These are phyloP conservation scores for Muntiacus muntjak DNA, from an alignment of 2,113 vertebrate species.

Conservation along the genomic window DNA sequence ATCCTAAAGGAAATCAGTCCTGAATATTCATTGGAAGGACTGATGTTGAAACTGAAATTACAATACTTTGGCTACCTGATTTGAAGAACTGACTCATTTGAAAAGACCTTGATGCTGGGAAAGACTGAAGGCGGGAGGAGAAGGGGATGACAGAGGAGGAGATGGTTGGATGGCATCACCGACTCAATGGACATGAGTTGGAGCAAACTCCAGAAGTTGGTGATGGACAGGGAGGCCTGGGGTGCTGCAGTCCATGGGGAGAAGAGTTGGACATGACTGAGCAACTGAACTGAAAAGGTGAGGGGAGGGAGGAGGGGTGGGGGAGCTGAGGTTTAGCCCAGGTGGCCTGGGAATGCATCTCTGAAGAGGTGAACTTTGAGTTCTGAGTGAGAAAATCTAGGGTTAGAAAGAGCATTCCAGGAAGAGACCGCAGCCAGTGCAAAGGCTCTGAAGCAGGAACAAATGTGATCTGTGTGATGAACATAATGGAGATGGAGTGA, in stretches of 20 bases:
- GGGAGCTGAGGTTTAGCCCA: background rate
- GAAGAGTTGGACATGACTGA: background rate
- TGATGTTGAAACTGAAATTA: background rate
- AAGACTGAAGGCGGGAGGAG: background rate
- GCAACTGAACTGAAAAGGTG: background rate
- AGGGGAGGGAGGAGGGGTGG: background rate
- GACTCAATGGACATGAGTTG: background rate
- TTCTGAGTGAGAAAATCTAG: background rate
- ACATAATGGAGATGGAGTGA: background rate
- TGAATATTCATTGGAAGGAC: background rate
- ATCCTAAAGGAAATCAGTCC: background rate
- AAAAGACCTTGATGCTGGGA: background rate
- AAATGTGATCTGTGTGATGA: background rate
- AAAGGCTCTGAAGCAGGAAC: background rate
- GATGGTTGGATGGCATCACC: background rate
- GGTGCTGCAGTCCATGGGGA: background rate
- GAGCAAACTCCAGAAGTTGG: background rate
- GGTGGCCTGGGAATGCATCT: background rate
- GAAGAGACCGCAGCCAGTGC: background rate
- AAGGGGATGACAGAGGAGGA: background rate
- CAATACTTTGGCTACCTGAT: background rate
- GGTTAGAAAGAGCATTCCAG: background rate
- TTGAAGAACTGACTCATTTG: background rate
- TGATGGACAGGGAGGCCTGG: background rate
- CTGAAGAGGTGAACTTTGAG: background rate